These are phyloP conservation scores for Pyrocoelia pectoralis DNA, from an alignment of 2,888 invertebrate species.

Conservation along the genomic window DNA sequence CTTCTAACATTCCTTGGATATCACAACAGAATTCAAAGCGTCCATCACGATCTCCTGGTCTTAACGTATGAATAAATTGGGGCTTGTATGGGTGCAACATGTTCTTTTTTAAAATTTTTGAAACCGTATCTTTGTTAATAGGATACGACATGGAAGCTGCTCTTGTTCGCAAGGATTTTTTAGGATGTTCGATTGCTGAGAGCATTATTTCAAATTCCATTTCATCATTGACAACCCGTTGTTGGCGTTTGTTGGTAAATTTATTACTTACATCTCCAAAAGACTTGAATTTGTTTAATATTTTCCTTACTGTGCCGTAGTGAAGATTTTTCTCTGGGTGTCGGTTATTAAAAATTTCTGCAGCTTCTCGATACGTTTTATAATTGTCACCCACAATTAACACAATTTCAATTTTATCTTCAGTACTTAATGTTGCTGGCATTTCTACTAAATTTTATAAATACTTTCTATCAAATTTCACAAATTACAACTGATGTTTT, in stretches of 20 bases:
- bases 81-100: constrained; percentile 2
- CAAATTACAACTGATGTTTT: too few relatives aligned
- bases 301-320: background rate
- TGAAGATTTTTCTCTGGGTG: constrained; percentile 8
- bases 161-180: background rate
- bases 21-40: background rate
- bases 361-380: background rate
- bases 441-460: too few relatives aligned
- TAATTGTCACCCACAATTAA: background rate
- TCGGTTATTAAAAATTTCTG: constrained; percentile 10
- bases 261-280: background rate
- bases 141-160: background rate
- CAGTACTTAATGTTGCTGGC: background rate
- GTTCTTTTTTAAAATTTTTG: too few relatives aligned
- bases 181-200: constrained; percentile 4
- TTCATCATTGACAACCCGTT: background rate
- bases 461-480: too few relatives aligned
- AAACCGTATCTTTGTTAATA: background rate
- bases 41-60: constrained; percentile 7
- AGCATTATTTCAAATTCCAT: constrained; percentile 3
- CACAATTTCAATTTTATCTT: constrained; percentile 7
- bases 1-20: constrained; percentile 13
- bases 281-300: background rate
- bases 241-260: constrained; percentile 6
- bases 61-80: constrained; percentile 13